phyloP scores from a whole-genome alignment of 2,888 invertebrate species.

The Cheilosia impressa region DNA sequence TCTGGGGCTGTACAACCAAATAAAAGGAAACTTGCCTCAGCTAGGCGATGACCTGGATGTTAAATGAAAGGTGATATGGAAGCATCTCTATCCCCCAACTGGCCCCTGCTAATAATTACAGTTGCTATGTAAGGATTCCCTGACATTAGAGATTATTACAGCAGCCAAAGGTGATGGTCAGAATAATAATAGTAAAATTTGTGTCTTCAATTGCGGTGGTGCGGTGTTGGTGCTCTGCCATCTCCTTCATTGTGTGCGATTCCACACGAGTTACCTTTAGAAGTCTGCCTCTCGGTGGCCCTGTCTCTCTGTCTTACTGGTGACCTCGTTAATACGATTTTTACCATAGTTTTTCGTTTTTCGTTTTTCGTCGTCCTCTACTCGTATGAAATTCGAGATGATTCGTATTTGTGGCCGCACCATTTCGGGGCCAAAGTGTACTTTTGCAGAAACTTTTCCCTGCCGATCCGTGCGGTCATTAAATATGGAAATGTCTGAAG shows the following conservation, averaged over 20 bases:
- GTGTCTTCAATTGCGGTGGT: conserved; percentile 68
- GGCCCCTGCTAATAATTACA: conserved; percentile 70
- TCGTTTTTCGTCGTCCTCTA: background rate
- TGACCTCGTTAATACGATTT: conserved; percentile 74
- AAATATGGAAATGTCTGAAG: conserved; percentile 75
- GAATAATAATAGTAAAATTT: conserved; percentile 75
- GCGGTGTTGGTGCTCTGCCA: background rate
- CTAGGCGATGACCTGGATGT: conserved; percentile 73
- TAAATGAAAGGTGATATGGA: conserved; percentile 74
- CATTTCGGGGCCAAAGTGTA: conserved; percentile 20
- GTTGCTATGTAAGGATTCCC: conserved; percentile 69
- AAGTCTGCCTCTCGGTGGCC: background rate
- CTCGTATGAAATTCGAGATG: conserved; percentile 64
- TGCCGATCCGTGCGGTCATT: conserved; percentile 66
- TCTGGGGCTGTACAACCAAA: conserved; percentile 16
- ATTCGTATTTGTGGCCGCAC: background rate
- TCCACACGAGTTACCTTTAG: conserved; percentile 69
- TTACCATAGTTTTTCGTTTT: conserved; percentile 50
- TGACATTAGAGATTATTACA: conserved; percentile 74
- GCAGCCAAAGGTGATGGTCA: conserved; percentile 73
- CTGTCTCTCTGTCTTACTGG: conserved; percentile 10
- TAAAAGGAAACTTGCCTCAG: conserved; percentile 33
- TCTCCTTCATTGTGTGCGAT: conserved; percentile 38
- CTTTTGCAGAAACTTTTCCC: conserved; percentile 50
- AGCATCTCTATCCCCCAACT: conserved; percentile 39